A percentile compares a stretch with the other conserved stretches of the same genome.
Evolutionary conservation across 2,113 vertebrate genomes (phyloP).

Genomic region (Zingel zingel): DNA sequence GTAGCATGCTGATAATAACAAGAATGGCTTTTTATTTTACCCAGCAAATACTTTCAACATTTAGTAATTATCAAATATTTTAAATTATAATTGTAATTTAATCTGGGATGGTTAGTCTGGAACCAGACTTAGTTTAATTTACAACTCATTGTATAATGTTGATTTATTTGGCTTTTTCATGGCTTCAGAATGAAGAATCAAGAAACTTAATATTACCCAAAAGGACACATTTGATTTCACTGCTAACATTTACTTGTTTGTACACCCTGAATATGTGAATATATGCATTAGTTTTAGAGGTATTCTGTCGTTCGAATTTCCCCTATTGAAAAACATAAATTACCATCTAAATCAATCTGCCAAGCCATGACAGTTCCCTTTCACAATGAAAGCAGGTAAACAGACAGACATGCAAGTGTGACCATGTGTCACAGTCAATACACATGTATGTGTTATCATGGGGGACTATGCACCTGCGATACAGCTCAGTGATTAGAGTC

Average conservation of each 20-base stretch:
- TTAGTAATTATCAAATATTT: neutral
- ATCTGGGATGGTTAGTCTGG: neutral
- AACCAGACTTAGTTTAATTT: neutral
- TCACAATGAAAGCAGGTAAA: constrained; percentile 26
- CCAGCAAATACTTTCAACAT: neutral
- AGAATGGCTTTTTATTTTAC: neutral
- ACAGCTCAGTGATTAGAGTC: constrained; percentile 43
- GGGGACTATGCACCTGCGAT: constrained; percentile 51
- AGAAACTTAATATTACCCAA: too few species aligned
- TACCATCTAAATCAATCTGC: constrained; percentile 7
- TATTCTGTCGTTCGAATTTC: neutral
- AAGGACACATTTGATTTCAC: neutral
- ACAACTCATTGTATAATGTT: neutral
- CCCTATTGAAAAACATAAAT: neutral
- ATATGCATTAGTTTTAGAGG: neutral
- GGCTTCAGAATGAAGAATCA: neutral
- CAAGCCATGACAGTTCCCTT: neutral
- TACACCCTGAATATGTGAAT: neutral
- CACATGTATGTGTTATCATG: constrained; percentile 42
- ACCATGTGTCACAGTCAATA: constrained; percentile 19
- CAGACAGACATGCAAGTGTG: neutral
- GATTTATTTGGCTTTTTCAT: neutral
- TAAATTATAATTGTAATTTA: neutral
- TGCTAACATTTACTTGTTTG: neutral
- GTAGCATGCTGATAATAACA: neutral